Conservation (phyloP, 2,113 vertebrate genomes). For the Colinus virginianus region DNA sequence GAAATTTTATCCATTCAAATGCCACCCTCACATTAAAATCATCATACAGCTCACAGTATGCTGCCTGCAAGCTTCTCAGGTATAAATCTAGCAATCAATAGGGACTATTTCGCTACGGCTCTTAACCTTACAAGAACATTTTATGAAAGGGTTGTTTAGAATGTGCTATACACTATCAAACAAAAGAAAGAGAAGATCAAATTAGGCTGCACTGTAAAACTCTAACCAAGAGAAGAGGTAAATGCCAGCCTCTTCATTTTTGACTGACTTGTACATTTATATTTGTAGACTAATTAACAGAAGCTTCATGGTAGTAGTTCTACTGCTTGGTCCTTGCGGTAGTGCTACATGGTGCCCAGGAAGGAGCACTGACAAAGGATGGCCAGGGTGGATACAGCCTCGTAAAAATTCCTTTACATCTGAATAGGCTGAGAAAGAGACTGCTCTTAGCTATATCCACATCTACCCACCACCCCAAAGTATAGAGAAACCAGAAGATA, state of each 20-base stretch:
- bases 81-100: slow-evolving; percentile 29
- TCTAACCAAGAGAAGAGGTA: background rate
- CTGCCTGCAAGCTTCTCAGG: slow-evolving; percentile 2
- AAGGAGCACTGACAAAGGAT: background rate
- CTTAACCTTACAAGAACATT: background rate
- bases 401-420: background rate
- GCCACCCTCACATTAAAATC: slow-evolving; percentile 4
- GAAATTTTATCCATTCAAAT: slow-evolving; percentile 37
- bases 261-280: background rate
- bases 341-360: background rate
- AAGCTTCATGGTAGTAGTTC: background rate
- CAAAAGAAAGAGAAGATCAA: background rate
- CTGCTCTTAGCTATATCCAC: background rate
- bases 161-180: background rate
- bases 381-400: background rate
- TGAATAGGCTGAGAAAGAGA: background rate
- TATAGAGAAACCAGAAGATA: background rate
- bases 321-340: background rate
- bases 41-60: background rate
- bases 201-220: background rate
- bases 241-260: background rate
- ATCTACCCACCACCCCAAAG: background rate
- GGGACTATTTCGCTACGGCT: background rate
- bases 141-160: background rate
- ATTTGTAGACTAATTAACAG: background rate